phyloP scores from a whole-genome alignment of 2,888 invertebrate genomes.

The Tetragonula carbonaria region DNA sequence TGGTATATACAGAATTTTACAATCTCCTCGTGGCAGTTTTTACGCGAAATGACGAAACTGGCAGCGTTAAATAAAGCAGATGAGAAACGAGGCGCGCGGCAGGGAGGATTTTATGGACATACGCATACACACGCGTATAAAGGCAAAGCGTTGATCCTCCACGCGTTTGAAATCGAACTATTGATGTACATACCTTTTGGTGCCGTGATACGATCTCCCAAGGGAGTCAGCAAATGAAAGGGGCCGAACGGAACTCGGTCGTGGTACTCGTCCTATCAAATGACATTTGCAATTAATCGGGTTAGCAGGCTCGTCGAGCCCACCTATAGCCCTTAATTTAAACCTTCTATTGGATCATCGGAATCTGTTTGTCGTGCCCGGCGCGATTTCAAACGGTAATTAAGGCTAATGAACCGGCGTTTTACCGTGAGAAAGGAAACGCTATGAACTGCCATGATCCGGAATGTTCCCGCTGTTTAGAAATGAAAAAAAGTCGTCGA shows the following conservation, averaged over 20 bases:
- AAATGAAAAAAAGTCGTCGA: no score
- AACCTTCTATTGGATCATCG: conserved; percentile 47
- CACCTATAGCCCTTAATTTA: conserved; percentile 53
- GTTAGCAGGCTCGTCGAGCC: conserved; percentile 64
- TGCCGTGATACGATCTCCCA: conserved; percentile 34
- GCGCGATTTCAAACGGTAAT: conserved; percentile 18
- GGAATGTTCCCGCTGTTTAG: no score
- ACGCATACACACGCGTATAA: background rate
- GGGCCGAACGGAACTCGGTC: conserved; percentile 49
- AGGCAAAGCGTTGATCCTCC: background rate
- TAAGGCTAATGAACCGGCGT: conserved; percentile 6
- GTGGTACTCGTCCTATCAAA: conserved; percentile 62
- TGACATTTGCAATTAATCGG: conserved; percentile 76
- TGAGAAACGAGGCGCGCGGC: background rate
- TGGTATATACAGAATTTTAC: background rate
- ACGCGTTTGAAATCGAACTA: conserved; percentile 34
- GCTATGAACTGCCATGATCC: no score
- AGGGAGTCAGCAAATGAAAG: conserved; percentile 65
- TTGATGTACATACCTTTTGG: conserved; percentile 30
- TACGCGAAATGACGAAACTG: no score
- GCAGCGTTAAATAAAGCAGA: background rate
- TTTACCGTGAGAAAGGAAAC: no score
- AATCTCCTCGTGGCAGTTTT: background rate
- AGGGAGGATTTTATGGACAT: conserved; percentile 4
- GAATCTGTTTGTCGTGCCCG: conserved; percentile 41